These are phyloP conservation scores for Holothuria glaberrima DNA, from an alignment of 35 echinoderm and acorn worm genomes.

Conservation along the genomic window DNA sequence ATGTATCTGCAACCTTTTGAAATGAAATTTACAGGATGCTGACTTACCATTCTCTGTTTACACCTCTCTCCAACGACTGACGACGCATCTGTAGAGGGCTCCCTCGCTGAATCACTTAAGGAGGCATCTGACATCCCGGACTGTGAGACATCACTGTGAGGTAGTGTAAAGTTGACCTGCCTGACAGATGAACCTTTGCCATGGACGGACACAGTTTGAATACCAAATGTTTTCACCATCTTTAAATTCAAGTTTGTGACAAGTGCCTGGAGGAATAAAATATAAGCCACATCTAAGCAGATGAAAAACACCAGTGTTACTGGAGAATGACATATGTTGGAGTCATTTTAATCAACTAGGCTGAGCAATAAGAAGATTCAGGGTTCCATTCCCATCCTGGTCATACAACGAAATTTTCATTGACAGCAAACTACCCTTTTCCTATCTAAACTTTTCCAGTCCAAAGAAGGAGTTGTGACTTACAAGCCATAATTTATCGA, in stretches of 20 bases:
- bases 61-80: constrained; percentile 54
- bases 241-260: constrained; percentile 79
- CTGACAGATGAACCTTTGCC: constrained; percentile 65
- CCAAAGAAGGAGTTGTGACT: no score
- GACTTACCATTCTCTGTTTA: constrained; percentile 79
- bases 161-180: constrained; percentile 46
- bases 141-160: constrained; percentile 30
- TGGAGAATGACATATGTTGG: no score
- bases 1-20: no score
- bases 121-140: constrained; percentile 53
- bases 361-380: no score
- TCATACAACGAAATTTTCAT: no score
- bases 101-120: constrained; percentile 67
- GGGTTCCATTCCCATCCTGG: no score
- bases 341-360: no score
- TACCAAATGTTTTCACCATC: constrained; percentile 69
- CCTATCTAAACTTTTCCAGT: no score
- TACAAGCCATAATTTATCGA: no score
- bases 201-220: constrained; percentile 76
- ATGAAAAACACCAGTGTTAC: no score
- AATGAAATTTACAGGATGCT: not conserved
- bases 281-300: not conserved
- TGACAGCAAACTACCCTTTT: no score
- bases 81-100: constrained; percentile 63
- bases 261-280: constrained; percentile 66